A percentile compares a stretch with the other conserved stretches of the same genome.
These are phyloP conservation scores for Lophochroa leadbeateri DNA, from an alignment of 2,113 vertebrate genomes.

Conservation along the genomic window DNA sequence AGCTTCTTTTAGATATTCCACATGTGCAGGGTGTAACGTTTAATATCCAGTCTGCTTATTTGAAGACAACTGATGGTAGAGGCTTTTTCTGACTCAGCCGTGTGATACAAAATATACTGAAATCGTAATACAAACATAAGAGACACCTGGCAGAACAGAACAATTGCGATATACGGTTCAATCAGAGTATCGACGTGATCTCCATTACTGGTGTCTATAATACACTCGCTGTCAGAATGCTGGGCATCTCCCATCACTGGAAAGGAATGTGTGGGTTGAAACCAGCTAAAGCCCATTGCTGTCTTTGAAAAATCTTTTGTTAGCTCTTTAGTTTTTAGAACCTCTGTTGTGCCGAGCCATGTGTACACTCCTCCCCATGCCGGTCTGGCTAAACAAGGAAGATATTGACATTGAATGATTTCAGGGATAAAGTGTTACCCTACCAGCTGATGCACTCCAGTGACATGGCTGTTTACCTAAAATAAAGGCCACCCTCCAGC, in stretches of 20 bases:
- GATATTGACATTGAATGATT: background rate
- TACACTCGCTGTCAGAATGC: background rate
- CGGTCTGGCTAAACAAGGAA: background rate
- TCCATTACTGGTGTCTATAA: background rate
- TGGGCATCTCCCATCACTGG: no score
- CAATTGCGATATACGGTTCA: background rate
- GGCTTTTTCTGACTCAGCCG: background rate
- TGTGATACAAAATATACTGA: background rate
- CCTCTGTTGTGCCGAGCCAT: background rate
- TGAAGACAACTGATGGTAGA: background rate
- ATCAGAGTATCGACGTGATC: fast-evolving
- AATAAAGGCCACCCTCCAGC: background rate
- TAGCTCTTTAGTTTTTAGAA: background rate
- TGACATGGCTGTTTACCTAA: background rate
- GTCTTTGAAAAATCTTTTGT: background rate
- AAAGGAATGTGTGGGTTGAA: background rate
- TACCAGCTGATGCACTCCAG: background rate
- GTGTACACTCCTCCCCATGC: fast-evolving
- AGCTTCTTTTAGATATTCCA: background rate
- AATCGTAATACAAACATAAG: background rate
- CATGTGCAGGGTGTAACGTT: background rate
- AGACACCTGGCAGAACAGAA: background rate
- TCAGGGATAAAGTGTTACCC: fast-evolving
- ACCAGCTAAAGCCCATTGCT: background rate
- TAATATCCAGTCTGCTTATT: background rate